Evolutionary conservation across 1,140 invertebrate genomes (phyloP).

Genomic region (Drosophila kohkoa): DNA sequence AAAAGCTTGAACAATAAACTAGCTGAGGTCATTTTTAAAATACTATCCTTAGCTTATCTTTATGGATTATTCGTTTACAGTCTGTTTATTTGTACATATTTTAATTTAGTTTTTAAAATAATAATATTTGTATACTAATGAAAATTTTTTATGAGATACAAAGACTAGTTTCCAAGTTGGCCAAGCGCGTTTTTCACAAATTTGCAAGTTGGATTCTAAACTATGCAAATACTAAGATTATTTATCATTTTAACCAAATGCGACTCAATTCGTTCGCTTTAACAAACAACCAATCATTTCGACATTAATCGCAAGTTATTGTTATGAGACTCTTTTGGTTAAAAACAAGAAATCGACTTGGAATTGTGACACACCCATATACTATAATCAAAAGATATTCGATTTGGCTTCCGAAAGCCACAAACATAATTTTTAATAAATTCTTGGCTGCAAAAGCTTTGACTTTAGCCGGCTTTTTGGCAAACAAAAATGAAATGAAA

Average conservation of each 20-base stretch:
- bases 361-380: constrained; percentile 39
- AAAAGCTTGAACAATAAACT: too few species aligned
- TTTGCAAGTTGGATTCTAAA: background rate
- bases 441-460: constrained; percentile 34
- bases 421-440: constrained; percentile 42
- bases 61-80: too few species aligned
- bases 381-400: constrained; percentile 30
- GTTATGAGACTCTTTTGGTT: constrained; percentile 28
- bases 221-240: constrained; percentile 20
- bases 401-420: constrained; percentile 22
- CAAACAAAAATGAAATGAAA: constrained; percentile 29
- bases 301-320: constrained; percentile 45
- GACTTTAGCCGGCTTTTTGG: constrained; percentile 39
- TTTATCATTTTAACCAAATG: constrained; percentile 33
- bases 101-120: too few species aligned
- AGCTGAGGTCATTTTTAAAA: too few species aligned
- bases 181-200: background rate
- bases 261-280: constrained; percentile 8
- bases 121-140: too few species aligned
- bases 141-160: too few species aligned
- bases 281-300: constrained; percentile 15
- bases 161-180: too few species aligned
- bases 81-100: too few species aligned
- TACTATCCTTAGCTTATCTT: too few species aligned
- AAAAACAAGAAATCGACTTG: constrained; percentile 5